Percentiles rank a stretch among this genome's conserved stretches.
These are phyloP conservation scores for Coenonympha arcania DNA, from an alignment of 2,888 invertebrate species.

Conservation along the genomic window DNA sequence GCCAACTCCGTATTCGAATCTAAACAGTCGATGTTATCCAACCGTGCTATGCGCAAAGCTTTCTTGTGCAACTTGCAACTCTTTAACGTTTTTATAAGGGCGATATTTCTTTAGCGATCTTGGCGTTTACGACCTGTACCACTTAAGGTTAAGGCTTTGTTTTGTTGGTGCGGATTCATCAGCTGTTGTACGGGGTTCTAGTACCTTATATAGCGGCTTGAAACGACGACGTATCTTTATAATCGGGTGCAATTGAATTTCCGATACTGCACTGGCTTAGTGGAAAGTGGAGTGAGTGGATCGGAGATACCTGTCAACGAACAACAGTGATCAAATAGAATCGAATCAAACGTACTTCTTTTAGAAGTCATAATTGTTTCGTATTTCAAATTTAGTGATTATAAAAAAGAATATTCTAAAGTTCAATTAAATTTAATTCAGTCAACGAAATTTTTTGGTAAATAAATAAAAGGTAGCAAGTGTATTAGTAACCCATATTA, in stretches of 20 bases:
- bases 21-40: conserved; percentile 60
- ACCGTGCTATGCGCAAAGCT: conserved; percentile 59
- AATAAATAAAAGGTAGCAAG: no score
- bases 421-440: no score
- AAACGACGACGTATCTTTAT: conserved; percentile 46
- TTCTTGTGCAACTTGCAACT: conserved; percentile 37
- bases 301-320: neutral
- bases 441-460: no score
- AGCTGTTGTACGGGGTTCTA: conserved; percentile 61
- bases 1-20: conserved; percentile 55
- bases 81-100: conserved; percentile 41
- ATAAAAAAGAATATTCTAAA: no score
- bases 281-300: conserved; percentile 17
- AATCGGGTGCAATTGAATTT: conserved; percentile 12
- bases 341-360: no score
- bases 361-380: no score
- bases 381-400: no score
- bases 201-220: conserved; percentile 49
- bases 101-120: conserved; percentile 36
- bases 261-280: conserved; percentile 10
- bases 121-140: conserved; percentile 36
- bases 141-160: conserved; percentile 43
- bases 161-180: conserved; percentile 67
- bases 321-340: no score
- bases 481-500: no score